These are phyloP conservation scores for Condylostylus longicornis DNA, from an alignment of 1,140 invertebrate genomes.

Conservation along the genomic window DNA sequence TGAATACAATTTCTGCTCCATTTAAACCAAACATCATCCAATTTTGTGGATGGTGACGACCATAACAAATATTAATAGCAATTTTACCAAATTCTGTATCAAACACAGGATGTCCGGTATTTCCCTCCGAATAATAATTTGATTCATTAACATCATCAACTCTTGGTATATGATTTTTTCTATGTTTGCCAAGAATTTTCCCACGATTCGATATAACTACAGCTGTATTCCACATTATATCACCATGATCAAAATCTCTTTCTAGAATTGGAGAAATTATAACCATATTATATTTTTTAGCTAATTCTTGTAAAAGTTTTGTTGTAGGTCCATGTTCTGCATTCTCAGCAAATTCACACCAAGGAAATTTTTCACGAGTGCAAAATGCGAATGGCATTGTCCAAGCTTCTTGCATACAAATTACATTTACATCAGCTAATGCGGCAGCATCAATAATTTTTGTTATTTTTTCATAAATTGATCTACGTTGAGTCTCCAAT, in stretches of 20 bases:
- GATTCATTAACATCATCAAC: slow-evolving; percentile 98
- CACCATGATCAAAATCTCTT: slow-evolving; percentile 69
- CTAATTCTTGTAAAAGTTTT: slow-evolving; percentile 64
- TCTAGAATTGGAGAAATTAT: slow-evolving; percentile 94
- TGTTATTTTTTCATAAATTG: slow-evolving; percentile 61
- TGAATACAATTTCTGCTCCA: slow-evolving; percentile 98
- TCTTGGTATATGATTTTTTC: slow-evolving; percentile 97
- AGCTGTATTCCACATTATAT: slow-evolving; percentile 91
- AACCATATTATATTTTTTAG: slow-evolving; percentile 81
- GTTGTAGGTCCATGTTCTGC: slow-evolving; percentile 76
- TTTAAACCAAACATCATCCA: slow-evolving; percentile 96
- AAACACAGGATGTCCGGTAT: slow-evolving; percentile 90
- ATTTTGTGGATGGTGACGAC: slow-evolving; percentile 92
- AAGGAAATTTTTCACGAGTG: slow-evolving; percentile 89
- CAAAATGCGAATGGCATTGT: slow-evolving; percentile 98
- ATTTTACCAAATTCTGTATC: slow-evolving; percentile 74
- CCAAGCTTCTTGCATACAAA: slow-evolving; percentile 97
- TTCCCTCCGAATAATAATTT: slow-evolving; percentile 94
- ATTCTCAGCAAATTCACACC: slow-evolving; percentile 94
- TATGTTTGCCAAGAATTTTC: slow-evolving; percentile 78
- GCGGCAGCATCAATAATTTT: slow-evolving; percentile 67
- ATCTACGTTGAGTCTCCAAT: slow-evolving; percentile 62
- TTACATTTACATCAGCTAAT: slow-evolving; percentile 64
- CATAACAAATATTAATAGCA: slow-evolving; percentile 96
- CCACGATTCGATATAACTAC: slow-evolving; percentile 86